These are phyloP conservation scores for Taphrorychus bicolor DNA, from an alignment of 2,888 invertebrate species.

Conservation along the genomic window DNA sequence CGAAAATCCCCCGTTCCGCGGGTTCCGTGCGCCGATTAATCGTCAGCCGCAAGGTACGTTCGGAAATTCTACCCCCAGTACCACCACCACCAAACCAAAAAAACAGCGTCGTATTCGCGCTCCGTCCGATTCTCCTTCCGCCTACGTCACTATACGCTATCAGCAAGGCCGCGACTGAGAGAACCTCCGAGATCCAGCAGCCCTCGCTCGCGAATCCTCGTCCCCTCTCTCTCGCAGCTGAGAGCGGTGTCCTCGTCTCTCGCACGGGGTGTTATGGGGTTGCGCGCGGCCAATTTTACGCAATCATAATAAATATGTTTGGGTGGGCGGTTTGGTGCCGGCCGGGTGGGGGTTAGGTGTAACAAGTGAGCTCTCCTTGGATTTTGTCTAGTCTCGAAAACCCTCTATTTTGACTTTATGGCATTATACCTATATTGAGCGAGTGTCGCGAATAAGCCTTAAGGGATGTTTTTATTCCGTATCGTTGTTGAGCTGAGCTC, in stretches of 20 bases:
- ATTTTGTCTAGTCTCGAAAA: background rate
- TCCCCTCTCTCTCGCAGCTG: conserved; percentile 9
- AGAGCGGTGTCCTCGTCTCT: background rate
- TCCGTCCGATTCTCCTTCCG: conserved; percentile 16
- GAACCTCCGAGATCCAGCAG: conserved; percentile 38
- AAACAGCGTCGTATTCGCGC: conserved; percentile 21
- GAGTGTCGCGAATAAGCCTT: too few species aligned
- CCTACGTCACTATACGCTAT: conserved; percentile 22
- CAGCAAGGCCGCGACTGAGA: conserved; percentile 20
- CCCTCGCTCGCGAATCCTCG: conserved; percentile 34
- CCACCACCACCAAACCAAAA: background rate
- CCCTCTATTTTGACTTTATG: conserved; percentile 2
- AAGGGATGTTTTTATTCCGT: too few species aligned
- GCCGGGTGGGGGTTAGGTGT: conserved; percentile 33
- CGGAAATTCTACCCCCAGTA: background rate
- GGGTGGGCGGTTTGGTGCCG: conserved; percentile 40
- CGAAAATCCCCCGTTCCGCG: background rate
- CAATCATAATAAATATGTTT: conserved; percentile 44
- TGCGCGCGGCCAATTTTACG: conserved; percentile 44
- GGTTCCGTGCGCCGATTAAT: background rate
- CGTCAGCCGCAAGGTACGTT: background rate
- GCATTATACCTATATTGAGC: too few species aligned
- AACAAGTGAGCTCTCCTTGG: conserved; percentile 30
- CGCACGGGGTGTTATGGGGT: conserved; percentile 30
- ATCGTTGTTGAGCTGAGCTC: too few species aligned